Conservation (phyloP, 2,113 vertebrate genomes). For the Rutilus rutilus region DNA sequence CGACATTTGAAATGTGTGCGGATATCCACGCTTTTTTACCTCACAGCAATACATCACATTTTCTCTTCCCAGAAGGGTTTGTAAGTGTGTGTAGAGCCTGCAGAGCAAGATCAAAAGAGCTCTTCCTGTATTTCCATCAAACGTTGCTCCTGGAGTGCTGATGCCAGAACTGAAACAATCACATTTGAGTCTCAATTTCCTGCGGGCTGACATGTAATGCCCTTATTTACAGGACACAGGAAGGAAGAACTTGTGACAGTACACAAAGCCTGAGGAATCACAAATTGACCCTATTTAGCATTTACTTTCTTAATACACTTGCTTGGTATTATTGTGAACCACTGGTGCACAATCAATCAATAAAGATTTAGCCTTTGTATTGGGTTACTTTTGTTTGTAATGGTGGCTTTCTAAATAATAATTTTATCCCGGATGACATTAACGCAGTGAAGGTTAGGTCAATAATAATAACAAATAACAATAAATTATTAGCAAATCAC, state of each 20-base stretch:
- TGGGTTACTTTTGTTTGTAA: background rate
- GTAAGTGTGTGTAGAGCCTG: slow-evolving; percentile 12
- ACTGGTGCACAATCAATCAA: background rate
- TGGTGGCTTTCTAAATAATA: background rate
- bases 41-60: background rate
- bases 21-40: background rate
- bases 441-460: background rate
- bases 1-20: background rate
- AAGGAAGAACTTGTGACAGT: slow-evolving; percentile 4
- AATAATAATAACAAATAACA: background rate
- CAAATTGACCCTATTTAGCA: background rate
- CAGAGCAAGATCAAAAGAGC: slow-evolving; percentile 30
- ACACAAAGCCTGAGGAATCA: background rate
- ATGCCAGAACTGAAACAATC: slow-evolving; percentile 34
- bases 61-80: slow-evolving; percentile 25
- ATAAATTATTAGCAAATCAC: background rate
- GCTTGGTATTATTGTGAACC: background rate
- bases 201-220: slow-evolving; percentile 8
- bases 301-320: background rate
- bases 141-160: slow-evolving; percentile 23
- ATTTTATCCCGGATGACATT: background rate
- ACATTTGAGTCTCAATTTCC: slow-evolving; percentile 35
- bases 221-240: background rate
- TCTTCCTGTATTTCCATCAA: slow-evolving; percentile 36
- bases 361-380: background rate